These are phyloP conservation scores for Hystrix brachyura DNA, from an alignment of 2,113 vertebrate genomes.

Conservation along the genomic window DNA sequence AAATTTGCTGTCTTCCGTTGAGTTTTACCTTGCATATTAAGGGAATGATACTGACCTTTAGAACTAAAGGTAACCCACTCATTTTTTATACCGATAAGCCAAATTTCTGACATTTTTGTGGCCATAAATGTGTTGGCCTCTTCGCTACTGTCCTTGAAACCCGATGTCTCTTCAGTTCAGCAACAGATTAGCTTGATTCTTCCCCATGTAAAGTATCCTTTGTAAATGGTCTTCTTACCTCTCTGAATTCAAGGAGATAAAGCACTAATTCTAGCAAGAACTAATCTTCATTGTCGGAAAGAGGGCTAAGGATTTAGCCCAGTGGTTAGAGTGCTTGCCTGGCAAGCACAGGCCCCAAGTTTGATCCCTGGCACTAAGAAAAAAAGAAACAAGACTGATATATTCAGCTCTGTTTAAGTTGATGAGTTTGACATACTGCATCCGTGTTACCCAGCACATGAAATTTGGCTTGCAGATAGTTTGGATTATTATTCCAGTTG, in stretches of 20 bases:
- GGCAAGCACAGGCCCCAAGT: too few relatives aligned
- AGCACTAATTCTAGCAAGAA: neutral
- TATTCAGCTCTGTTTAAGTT: too few relatives aligned
- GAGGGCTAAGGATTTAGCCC: too few relatives aligned
- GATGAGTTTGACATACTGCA: accelerated
- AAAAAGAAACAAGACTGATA: neutral
- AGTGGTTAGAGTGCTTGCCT: too few relatives aligned
- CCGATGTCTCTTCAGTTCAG: neutral
- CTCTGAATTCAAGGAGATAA: neutral
- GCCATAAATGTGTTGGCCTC: neutral
- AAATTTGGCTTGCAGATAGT: neutral
- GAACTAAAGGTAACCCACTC: neutral
- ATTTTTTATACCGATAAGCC: neutral
- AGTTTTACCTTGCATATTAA: neutral
- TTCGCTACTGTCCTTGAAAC: neutral
- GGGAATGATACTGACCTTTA: neutral
- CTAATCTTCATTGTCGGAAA: neutral
- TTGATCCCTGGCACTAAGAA: too few relatives aligned
- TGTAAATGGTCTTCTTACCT: neutral
- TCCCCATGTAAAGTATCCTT: neutral
- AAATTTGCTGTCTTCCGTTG: neutral
- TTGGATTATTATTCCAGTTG: neutral
- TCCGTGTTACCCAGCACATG: neutral
- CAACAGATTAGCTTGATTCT: neutral
- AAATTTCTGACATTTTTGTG: neutral